Percentiles rank a stretch among this genome's conserved stretches.
Conservation (phyloP, 2,113 vertebrate genomes). For the Panurus biarmicus region DNA sequence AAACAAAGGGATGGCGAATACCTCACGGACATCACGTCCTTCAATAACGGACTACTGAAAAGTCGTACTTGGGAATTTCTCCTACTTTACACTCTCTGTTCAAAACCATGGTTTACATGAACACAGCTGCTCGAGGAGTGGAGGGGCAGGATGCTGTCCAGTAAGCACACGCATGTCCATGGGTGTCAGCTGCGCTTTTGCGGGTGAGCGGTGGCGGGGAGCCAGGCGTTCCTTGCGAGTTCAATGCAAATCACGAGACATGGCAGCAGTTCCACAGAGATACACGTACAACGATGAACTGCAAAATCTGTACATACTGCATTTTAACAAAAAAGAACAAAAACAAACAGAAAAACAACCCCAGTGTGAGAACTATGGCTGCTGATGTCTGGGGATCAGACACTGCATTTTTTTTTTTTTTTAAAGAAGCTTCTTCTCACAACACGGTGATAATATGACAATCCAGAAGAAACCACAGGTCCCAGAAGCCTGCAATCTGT, state of each 20-base stretch:
- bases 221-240: slow-evolving; percentile 12
- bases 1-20: slow-evolving; percentile 71
- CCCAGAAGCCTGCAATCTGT: slow-evolving; percentile 55
- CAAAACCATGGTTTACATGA: slow-evolving; percentile 96
- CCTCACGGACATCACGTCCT: slow-evolving; percentile 80
- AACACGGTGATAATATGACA: slow-evolving; percentile 58
- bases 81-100: slow-evolving; percentile 87
- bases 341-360: slow-evolving; percentile 52
- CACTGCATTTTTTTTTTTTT: slow-evolving; percentile 30
- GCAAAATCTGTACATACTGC: slow-evolving; percentile 70
- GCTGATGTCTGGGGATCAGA: slow-evolving; percentile 67
- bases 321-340: slow-evolving; percentile 66
- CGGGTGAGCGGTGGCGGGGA: slow-evolving; percentile 32
- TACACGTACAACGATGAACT: slow-evolving; percentile 61
- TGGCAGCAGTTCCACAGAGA: slow-evolving; percentile 78
- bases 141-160: slow-evolving; percentile 64
- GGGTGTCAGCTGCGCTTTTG: slow-evolving; percentile 69
- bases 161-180: slow-evolving; percentile 63
- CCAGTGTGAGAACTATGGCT: slow-evolving; percentile 58
- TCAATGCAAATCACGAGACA: slow-evolving; percentile 57
- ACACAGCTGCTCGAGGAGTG: slow-evolving; percentile 87
- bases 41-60: slow-evolving; percentile 79
- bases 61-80: slow-evolving; percentile 75
- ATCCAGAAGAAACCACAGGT: slow-evolving; percentile 67
- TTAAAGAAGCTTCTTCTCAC: slow-evolving; percentile 65